phyloP scores from a whole-genome alignment of 2,888 invertebrate genomes.

The Oligia fasciuncula region DNA sequence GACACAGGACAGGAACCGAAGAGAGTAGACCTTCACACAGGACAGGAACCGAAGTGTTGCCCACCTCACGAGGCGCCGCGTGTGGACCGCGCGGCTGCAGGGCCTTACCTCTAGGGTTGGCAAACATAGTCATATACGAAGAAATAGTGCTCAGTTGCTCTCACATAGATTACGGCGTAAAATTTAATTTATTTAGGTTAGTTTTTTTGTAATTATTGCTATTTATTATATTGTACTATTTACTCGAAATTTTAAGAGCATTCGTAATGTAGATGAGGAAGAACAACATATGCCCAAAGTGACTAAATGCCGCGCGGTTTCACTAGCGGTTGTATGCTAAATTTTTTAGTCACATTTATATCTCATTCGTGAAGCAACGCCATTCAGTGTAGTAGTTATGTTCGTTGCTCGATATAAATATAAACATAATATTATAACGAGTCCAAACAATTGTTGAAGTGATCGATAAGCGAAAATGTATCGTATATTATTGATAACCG shows the following conservation, averaged over 20 bases:
- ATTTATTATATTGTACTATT: conserved; percentile 60
- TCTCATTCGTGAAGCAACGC: conserved; percentile 70
- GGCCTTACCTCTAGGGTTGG: conserved; percentile 47
- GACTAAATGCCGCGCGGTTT: conserved; percentile 59
- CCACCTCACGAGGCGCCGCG: conserved; percentile 46
- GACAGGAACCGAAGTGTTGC: conserved; percentile 45
- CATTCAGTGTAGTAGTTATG: conserved; percentile 69
- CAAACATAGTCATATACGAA: conserved; percentile 57
- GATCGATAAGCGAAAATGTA: conserved; percentile 57
- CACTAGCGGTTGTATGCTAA: conserved; percentile 39
- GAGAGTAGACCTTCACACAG: conserved; percentile 79
- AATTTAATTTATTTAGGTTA: conserved; percentile 63
- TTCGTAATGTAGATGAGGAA: conserved; percentile 30
- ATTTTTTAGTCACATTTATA: conserved; percentile 49
- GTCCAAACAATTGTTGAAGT: conserved; percentile 66
- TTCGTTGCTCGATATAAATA: conserved; percentile 68
- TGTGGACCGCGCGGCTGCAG: conserved; percentile 59
- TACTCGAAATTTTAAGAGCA: conserved; percentile 48
- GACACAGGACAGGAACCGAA: conserved; percentile 28
- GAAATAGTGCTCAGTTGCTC: conserved; percentile 56
- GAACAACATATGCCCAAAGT: conserved; percentile 31
- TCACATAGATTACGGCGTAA: conserved; percentile 39
- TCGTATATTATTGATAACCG: conserved; percentile 55
- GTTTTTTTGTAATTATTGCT: conserved; percentile 59
- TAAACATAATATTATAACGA: conserved; percentile 52